Conservation (phyloP, 2,888 invertebrate genomes). For the Cetonia aurata region DNA sequence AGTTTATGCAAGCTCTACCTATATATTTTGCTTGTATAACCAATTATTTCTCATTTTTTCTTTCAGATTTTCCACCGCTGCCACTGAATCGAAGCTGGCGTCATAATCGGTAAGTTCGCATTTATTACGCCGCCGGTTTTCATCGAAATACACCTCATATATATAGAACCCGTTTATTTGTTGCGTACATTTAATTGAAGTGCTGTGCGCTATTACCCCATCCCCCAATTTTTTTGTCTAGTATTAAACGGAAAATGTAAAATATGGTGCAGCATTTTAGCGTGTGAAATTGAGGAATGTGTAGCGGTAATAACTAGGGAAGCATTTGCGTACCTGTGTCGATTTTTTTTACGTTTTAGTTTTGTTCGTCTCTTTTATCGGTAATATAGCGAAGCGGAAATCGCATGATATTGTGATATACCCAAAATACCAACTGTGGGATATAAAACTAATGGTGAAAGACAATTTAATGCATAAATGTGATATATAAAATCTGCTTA, state of each 20-base stretch:
- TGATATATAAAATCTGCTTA: no score
- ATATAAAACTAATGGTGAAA: background rate
- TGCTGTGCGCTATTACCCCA: background rate
- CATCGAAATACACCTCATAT: background rate
- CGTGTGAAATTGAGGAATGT: slow-evolving; percentile 34
- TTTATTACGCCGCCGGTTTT: slow-evolving; percentile 22
- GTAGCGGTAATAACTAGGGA: slow-evolving; percentile 20
- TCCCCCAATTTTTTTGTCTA: slow-evolving; percentile 18
- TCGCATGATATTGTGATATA: slow-evolving; percentile 6
- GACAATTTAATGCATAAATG: no score
- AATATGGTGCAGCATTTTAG: slow-evolving; percentile 30
- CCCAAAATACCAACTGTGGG: background rate
- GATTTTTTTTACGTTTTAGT: slow-evolving; percentile 1
- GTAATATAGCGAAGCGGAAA: slow-evolving; percentile 3
- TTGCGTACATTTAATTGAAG: slow-evolving; percentile 12
- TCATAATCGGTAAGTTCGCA: slow-evolving; percentile 47
- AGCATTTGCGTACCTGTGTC: slow-evolving; percentile 5
- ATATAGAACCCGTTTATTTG: slow-evolving; percentile 7
- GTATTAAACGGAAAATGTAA: slow-evolving; percentile 31
- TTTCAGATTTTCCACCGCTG: slow-evolving; percentile 15
- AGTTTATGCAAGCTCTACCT: no score
- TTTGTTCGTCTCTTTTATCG: slow-evolving; percentile 19
- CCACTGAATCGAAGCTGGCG: slow-evolving; percentile 38
- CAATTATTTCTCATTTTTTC: slow-evolving; percentile 2
- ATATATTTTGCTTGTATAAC: no score